Evolutionary conservation across 2,888 invertebrate genomes (phyloP), one percentile per base, ranked within the genome.

Genomic region (Agrilus biguttatus): DNA sequence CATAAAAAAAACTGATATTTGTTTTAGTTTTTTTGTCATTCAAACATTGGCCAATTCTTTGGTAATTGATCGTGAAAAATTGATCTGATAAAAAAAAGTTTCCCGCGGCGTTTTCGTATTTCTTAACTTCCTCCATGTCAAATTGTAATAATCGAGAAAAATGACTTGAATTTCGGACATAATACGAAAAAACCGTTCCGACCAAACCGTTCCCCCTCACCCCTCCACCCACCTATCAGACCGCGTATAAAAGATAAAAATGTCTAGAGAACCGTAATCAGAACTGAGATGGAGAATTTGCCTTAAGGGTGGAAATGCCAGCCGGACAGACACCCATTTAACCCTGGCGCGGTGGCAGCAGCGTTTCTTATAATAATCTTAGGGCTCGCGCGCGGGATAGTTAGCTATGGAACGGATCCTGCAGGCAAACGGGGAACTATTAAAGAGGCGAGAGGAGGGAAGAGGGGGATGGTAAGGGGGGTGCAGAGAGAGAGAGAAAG

Each of bases 141-240:
- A 49, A 51, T 52, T 53, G 59, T 61, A 61, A 63, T 63, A 64
- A 63, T 64, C 62, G 63, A 60, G 60, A 62, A 61, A 64, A 64
- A 64, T 62, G 63, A 63, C 62, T 61, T 60, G 62, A 63, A 62
- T 62, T 63, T 62, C 62, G 62, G 62, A 62, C 62, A 62, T 62
- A 63, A 61, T 60, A 60, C 55, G 61, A 62, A 62, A 63, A 61
- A 62, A 61, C 60, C 60, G 61, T 63, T 62, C 59, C 62, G 58
- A 61, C 61, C 62, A 10, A 61, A 62, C 61, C 61, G 61, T 59
- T 59, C 61, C 60, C 62, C 61, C 59, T 58, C 62, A n/a, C 55
- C 55, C 28, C 28, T 28, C 28, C 7, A 56, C 49, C 58, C 57
- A 62, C 60, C 59, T 61, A 61, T 60, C 56, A 55, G 55, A 54